Conservation (phyloP, 1,140 invertebrate genomes). For the Acromyrmex charruanus region DNA sequence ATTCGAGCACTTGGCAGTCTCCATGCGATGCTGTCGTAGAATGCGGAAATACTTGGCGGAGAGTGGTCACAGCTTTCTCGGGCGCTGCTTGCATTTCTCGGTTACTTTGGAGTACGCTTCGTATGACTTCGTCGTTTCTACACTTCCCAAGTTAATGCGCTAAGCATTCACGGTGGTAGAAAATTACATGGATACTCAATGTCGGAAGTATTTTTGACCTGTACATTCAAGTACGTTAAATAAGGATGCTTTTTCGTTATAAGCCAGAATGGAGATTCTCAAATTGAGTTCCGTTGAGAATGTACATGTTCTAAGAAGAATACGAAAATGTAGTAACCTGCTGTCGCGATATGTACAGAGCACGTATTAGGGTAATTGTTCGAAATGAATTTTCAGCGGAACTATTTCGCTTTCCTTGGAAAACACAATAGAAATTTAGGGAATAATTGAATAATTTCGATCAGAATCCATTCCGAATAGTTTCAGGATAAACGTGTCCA, state of each 20-base stretch:
- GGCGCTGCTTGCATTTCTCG: constrained; percentile 14
- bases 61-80: background rate
- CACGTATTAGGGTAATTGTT: too few species aligned
- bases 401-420: too few species aligned
- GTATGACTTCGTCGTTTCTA: background rate
- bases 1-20: constrained; percentile 25
- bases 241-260: background rate
- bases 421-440: too few species aligned
- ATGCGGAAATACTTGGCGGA: constrained; percentile 22
- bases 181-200: constrained; percentile 15
- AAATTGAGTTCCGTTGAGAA: background rate
- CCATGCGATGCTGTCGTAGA: background rate
- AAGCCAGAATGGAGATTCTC: background rate
- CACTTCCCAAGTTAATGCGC: constrained; percentile 9
- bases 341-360: too few species aligned
- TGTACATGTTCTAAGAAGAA: background rate
- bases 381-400: too few species aligned
- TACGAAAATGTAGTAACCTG: background rate
- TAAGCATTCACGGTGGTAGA: background rate
- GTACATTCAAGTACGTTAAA: background rate
- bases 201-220: background rate
- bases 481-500: too few species aligned
- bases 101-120: constrained; percentile 4
- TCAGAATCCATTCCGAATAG: too few species aligned
- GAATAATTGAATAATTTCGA: too few species aligned